Evolutionary conservation across 2,113 vertebrate genomes (phyloP), one percentile per base, ranked within the genome.

Genomic region (Vombatus ursinus): DNA sequence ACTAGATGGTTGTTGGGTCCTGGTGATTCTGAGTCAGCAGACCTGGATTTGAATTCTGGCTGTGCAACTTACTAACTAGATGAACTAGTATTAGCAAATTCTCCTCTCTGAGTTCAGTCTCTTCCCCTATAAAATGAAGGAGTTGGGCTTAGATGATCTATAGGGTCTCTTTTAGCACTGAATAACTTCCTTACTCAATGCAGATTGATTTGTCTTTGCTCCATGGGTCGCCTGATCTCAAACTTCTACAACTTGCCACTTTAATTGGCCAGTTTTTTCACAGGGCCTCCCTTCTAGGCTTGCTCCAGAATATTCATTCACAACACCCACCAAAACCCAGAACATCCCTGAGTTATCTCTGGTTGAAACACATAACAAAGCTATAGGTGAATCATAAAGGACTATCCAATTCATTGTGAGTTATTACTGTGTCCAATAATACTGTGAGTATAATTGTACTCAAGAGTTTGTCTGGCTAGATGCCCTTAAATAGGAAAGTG

Each of bases 41-140:
- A 91, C 22, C 90, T 94, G 90, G 50, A 53, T 97, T 94, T 84
- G 95, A 91, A 89, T 94, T 96, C 94, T 49, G 52, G 10, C 50
- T 68, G 31, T 95, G 11, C 50, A 19, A 52, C 19, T 53, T 50
- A 92, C 49, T 91, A 52, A 22, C 52, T 97, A 52, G 95, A n/a
- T 95, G 89, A 68, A 91, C 61, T 92, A 89, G 48, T 92, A 22
- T 44, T 93, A 95, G 77, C 89, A 52, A 48, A 84, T 51, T 9
- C 53, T 90, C n/a, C 26, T 93, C 0, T 51, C 16, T 90, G 6
- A 26, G 3, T 52, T 37, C 90, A 28, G n/a, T 89, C 52, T 52
- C 57, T 61, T 48, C 89, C 3, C 94, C 52, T 94, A 16, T 90
- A 90, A 92, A 22, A 26, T 31, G 7, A 7, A 25, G 92, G 24